phyloP scores from a whole-genome alignment of 2,113 vertebrate genomes.

The Fregetta grallaria region DNA sequence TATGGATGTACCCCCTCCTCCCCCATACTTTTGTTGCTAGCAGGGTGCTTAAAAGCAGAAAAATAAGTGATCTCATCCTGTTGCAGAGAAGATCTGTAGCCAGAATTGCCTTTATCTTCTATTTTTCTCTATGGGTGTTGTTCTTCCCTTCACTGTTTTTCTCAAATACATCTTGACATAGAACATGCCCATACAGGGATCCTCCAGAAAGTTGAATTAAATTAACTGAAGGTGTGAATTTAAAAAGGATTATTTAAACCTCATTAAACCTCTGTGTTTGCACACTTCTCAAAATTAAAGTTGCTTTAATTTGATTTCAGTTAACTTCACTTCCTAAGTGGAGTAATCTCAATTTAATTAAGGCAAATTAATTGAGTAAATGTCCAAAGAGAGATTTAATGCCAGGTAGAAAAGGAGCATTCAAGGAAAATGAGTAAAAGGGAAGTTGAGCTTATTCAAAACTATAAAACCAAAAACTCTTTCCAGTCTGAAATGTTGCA shows the following conservation, averaged over 20 bases:
- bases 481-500: background rate
- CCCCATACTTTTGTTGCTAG: background rate
- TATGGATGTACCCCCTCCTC: background rate
- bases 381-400: constrained; percentile 9
- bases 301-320: constrained; percentile 54
- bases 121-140: background rate
- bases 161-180: background rate
- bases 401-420: background rate
- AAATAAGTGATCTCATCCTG: background rate
- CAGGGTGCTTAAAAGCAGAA: background rate
- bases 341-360: constrained; percentile 59
- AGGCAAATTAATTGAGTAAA: constrained; percentile 48
- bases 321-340: constrained; percentile 34
- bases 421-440: constrained; percentile 12
- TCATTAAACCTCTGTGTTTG: constrained; percentile 50
- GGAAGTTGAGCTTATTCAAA: background rate
- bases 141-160: background rate
- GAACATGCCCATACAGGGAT: background rate
- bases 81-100: background rate
- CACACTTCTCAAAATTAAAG: constrained; percentile 28
- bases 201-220: constrained; percentile 10
- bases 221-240: constrained; percentile 49
- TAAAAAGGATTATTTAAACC: constrained; percentile 58
- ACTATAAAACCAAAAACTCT: background rate
- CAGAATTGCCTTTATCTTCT: background rate